Base-by-base conservation (phyloP, 2,113 vertebrate species). In the Merops nubicus region DNA sequence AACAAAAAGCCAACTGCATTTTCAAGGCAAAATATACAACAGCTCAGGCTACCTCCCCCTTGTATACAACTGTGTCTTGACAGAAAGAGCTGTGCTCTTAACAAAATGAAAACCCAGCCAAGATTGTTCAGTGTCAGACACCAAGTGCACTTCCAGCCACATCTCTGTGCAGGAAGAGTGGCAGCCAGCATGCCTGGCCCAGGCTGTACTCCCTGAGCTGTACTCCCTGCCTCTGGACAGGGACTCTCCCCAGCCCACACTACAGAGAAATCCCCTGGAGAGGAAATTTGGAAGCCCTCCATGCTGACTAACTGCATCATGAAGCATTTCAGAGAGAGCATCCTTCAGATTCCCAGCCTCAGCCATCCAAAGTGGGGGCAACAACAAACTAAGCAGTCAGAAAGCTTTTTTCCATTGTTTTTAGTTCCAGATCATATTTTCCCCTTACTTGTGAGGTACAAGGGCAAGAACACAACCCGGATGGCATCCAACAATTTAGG, bases 11-110 rank as follows among this genome's bases (percentile, higher is more conserved):
- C 53, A 95, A 78, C 34, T 59, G 26, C 54, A 47, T 76, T 93
- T 91, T 82, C 77, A 94, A 88, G 62, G 54, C 48, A 83, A 89
- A 88, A 92, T 48, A 81, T 12, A 42, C 62, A 85, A 74, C 12
- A 74, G 50, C 34, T 88, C 60, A 15, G 78, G 48, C 59, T 80
- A 34, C 28, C 50, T 75, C 6, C 7, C 45, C 34, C 56, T 59
- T 12, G 1, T 38, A 29, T 28, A 65, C 26, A 81, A 60, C 63
- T 19, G 29, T 28, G 73, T 26, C 87, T 88, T 38, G 48, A 76
- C 28, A 89, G 57, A 91, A 89, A 19, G 60, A 62, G 53, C 9
- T 69, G 23, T 50, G 45, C 43, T 70, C 43, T 81, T 60, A 51
- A 48, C 26, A 53, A 78, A 94, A 67, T 40, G n/a, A 50, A 60